Base-by-base conservation (phyloP, 2,888 invertebrate species). In the Drosophila nr. medialis region DNA sequence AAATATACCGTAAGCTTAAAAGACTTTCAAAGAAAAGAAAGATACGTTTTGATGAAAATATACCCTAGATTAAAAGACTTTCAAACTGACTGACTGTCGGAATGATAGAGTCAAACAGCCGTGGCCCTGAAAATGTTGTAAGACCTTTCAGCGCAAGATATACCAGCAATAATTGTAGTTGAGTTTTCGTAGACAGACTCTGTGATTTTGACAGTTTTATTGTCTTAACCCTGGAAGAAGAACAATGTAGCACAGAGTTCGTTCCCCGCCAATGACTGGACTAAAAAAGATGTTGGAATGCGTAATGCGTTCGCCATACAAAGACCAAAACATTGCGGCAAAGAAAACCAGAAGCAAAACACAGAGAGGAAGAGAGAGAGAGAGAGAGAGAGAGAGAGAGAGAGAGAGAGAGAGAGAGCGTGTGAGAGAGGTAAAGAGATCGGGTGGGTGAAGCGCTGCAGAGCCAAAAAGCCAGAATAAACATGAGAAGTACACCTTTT, bases 221-320 rank as follows among this genome's bases (percentile, higher is more conserved):
- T 36, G 51, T 32, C 60, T 45, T 45, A 45, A 45, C 45, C 4
- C 24, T 45, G 15, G 7, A 24, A 24, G 45, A n/a, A 27, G 7
- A 60, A 34, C 21, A 54, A 64, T 48, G 58, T 48, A 21, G 42
- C 56, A 29, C 27, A 60, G 34, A 59, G 50, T 38, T 55, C 27
- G 27, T 29, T 55, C 38, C 50, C 48, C 30, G 42, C 77, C 65
- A 69, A 58, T 70, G 75, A 66, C 50, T 69, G 60, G 66, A 63
- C 51, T 55, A 24, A 61, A 64, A 45, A 53, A 50, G 32, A 67
- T 71, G 71, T 77, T 67, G 80, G 49, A 79, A 77, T 70, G 63
- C 58, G 61, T 66, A 70, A 55, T 64, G 40, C n/a, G 42, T 49
- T 32, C 50, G 38, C 42, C 34, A 50, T 29, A 58, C 21, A 50